Evolutionary conservation across 2,888 invertebrate species (phyloP), one percentile per base, ranked within the genome.

Genomic region (Cataglyphis livida): DNA sequence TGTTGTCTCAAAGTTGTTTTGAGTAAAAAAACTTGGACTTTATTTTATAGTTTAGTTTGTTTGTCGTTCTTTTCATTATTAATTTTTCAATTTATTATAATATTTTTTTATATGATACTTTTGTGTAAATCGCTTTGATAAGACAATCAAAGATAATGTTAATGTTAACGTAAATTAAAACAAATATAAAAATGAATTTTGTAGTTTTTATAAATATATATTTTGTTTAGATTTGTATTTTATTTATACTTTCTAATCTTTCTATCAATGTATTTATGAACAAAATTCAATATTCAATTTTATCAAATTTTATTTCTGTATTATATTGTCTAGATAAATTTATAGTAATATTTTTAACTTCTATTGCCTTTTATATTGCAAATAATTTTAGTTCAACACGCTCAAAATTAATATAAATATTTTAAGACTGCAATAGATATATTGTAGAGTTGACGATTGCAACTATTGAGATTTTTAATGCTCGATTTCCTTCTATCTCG

Each of bases 401-500:
- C 44, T 79, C 41, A 35, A n/a, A 7, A 59, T 59, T 32, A 41
- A 59, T 21, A 3, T 15, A 7, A 41, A 48, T 4, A 48, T 68
- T 41, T 12, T 59, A 59, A 78, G 59, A 79, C 59, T 79, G 59
- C 44, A 21, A 68, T 48, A 35, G 12, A 4, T 35, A 7, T 32
- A 59, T 44, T 41, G 21, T 59, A 18, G 21, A 44, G 35, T 79
- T 44, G 70, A 70, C 7, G 35, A 79, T 35, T 79, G 59, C 21
- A 7, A 7, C 44, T 79, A 48, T 59, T 35, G 70, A 48, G 44
- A 70, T 25, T 68, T 68, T 59, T 48, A 79, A 61, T 79, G 6
- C 41, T 66, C 28, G 28, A 76, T 57, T 79, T 79, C 25, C 78
- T 79, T 28, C 28, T 79, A 32, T 79, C 78, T 79, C 59, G 78